A percentile compares a stretch with the other conserved stretches of the same genome.
phyloP scores from a whole-genome alignment of 1,140 invertebrate genomes.

The Oscheius sp. region DNA sequence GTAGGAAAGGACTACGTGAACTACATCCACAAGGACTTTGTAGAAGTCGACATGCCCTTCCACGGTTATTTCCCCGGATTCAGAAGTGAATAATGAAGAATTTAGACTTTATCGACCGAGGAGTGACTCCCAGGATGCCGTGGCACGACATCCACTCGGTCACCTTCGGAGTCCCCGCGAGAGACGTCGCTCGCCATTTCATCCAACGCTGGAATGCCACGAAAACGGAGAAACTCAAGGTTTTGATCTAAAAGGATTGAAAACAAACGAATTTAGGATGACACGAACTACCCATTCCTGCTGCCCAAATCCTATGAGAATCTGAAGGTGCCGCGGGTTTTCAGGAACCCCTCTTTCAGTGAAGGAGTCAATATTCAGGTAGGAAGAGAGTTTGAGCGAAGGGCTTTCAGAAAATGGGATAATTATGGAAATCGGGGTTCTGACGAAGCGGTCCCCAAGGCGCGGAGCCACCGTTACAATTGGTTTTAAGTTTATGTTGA shows the following conservation, averaged over 20 bases:
- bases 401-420: no score
- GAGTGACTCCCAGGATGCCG: conserved; percentile 86
- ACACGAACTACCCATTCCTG: conserved; percentile 78
- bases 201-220: conserved; percentile 95
- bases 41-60: conserved; percentile 82
- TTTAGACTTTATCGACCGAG: conserved; percentile 79
- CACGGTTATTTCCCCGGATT: conserved; percentile 65
- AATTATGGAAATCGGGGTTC: conserved; percentile 65
- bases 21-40: conserved; percentile 96
- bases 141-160: conserved; percentile 72
- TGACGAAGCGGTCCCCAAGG: no score
- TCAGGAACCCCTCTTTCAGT: conserved; percentile 48
- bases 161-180: conserved; percentile 38
- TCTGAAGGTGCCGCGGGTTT: conserved; percentile 59
- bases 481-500: background rate
- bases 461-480: no score
- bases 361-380: conserved; percentile 26
- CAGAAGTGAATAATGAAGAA: background rate
- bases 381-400: conserved; percentile 30
- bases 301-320: conserved; percentile 80
- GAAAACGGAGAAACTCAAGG: conserved; percentile 62
- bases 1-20: conserved; percentile 93
- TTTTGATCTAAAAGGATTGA: conserved; percentile 60
- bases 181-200: conserved; percentile 91
- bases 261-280: conserved; percentile 74